Evolutionary conservation across 2,113 vertebrate species (phyloP).

Genomic region (Thunnus thynnus): DNA sequence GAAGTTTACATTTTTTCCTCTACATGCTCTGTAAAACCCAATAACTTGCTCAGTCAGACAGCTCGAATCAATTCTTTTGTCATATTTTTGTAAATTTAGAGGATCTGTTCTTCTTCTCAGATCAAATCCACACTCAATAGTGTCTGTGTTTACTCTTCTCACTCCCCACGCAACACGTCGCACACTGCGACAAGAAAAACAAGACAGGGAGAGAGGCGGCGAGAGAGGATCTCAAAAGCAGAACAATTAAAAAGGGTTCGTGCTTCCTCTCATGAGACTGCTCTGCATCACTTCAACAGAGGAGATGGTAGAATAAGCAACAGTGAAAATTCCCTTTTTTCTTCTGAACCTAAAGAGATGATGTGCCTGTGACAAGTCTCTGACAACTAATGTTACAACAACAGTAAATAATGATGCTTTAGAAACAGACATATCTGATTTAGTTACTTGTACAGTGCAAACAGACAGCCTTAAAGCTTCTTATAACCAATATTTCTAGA

Average conservation of each 20-base stretch:
- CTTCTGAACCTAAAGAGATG: neutral
- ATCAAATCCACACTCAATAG: neutral
- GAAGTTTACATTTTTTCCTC: neutral
- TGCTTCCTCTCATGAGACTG: neutral
- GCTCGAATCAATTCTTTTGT: neutral
- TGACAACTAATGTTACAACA: neutral
- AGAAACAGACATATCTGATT: neutral
- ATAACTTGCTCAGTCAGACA: neutral
- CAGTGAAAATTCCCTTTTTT: neutral
- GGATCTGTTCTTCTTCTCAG: neutral
- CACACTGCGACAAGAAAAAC: neutral
- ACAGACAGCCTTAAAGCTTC: neutral
- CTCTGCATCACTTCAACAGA: neutral
- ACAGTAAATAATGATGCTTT: neutral
- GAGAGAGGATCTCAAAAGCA: neutral
- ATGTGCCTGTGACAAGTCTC: neutral
- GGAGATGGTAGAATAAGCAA: neutral
- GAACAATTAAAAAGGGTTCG: neutral
- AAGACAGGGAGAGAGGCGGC: neutral
- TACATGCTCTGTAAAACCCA: neutral
- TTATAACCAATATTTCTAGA: too few species aligned
- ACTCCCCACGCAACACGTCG: neutral
- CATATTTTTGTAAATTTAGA: neutral
- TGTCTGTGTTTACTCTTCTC: neutral
- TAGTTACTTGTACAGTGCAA: neutral